Conservation (phyloP, 1,140 invertebrate species). For the Pomacea maculata region DNA sequence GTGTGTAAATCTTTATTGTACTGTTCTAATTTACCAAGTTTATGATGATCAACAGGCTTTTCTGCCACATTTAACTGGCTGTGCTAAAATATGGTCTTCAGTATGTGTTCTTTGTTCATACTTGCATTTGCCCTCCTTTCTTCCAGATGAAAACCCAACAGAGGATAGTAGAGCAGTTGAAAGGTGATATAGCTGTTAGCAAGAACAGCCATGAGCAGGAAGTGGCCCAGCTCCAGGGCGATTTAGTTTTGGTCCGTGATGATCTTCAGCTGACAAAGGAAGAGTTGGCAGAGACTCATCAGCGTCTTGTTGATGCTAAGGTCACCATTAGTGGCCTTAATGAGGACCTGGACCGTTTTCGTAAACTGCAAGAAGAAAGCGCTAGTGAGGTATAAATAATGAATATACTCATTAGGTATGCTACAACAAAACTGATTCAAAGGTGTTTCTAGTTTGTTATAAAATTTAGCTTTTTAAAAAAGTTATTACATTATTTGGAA, state of each 20-base stretch:
- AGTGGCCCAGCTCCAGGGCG: slow-evolving; percentile 51
- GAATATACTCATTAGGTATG: neutral
- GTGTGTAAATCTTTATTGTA: too few relatives aligned
- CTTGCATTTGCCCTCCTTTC: too few relatives aligned
- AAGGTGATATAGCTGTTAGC: slow-evolving; percentile 52
- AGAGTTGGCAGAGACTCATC: slow-evolving; percentile 47
- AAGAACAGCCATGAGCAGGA: slow-evolving; percentile 54
- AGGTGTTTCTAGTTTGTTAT: neutral
- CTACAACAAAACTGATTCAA: neutral
- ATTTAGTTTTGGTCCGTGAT: slow-evolving; percentile 46
- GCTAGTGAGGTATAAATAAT: slow-evolving; percentile 43
- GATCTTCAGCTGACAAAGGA: slow-evolving; percentile 40
- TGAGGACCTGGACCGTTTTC: slow-evolving; percentile 52
- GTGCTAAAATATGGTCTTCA: too few relatives aligned
- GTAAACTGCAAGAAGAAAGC: slow-evolving; percentile 49
- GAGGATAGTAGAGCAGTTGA: slow-evolving; percentile 59
- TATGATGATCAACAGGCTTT: too few relatives aligned
- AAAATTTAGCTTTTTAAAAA: neutral
- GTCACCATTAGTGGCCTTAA: slow-evolving; percentile 44
- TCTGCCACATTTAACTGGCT: too few relatives aligned
- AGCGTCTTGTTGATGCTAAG: slow-evolving; percentile 44
- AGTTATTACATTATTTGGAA: neutral
- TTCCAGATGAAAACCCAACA: slow-evolving; percentile 58
- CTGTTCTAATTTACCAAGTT: too few relatives aligned
- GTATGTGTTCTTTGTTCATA: too few relatives aligned